These are phyloP conservation scores for Sesamia nonagrioides DNA, from an alignment of 1,140 invertebrate species.

Conservation along the genomic window DNA sequence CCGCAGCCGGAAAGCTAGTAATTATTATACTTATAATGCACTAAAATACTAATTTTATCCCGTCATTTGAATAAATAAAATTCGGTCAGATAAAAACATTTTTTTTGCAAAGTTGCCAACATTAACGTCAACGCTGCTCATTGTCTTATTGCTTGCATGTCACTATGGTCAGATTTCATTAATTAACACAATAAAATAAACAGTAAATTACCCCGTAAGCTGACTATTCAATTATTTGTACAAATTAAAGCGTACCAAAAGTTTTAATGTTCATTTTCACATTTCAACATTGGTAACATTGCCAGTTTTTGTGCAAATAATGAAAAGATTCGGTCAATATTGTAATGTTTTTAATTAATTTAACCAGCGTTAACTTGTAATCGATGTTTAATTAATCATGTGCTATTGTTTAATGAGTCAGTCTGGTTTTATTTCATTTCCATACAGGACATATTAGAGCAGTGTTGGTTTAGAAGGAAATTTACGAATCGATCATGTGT, in stretches of 20 bases:
- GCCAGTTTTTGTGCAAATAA: slow-evolving; percentile 11
- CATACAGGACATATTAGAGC: too few relatives aligned
- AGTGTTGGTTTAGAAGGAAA: too few relatives aligned
- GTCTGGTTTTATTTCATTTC: background rate
- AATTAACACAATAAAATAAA: background rate
- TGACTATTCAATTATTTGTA: background rate
- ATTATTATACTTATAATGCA: too few relatives aligned
- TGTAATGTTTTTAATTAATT: slow-evolving; percentile 32
- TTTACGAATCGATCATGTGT: too few relatives aligned
- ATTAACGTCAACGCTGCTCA: background rate
- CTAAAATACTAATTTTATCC: too few relatives aligned
- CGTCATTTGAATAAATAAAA: too few relatives aligned
- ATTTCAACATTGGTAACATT: background rate
- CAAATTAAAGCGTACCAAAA: background rate
- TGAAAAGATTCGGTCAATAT: background rate
- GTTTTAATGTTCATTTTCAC: background rate
- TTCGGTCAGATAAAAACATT: too few relatives aligned
- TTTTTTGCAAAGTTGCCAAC: too few relatives aligned
- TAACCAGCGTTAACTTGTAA: slow-evolving; percentile 31
- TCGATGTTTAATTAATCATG: slow-evolving; percentile 18
- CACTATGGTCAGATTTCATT: background rate
- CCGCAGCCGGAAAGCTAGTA: too few relatives aligned
- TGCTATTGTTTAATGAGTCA: slow-evolving; percentile 2
- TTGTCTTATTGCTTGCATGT: background rate
- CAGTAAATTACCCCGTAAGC: background rate